Evolutionary conservation across 2,888 invertebrate genomes (phyloP).

Genomic region (Mythimna pallens): DNA sequence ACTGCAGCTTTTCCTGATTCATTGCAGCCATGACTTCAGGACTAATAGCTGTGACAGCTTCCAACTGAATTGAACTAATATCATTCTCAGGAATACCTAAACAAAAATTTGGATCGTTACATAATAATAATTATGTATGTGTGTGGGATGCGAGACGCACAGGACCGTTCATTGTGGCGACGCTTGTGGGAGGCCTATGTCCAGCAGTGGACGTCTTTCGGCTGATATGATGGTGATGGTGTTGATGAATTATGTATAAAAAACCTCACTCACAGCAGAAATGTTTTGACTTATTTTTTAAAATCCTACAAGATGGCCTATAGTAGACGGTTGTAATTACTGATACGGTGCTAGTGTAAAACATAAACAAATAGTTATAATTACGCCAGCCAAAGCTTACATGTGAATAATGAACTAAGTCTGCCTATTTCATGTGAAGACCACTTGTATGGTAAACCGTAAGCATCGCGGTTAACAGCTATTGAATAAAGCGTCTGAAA

Average conservation of each 20-base stretch:
- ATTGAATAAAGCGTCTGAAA: conserved; percentile 83
- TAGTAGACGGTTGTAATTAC: background rate
- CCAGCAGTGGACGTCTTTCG: too few relatives aligned
- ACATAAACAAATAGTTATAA: background rate
- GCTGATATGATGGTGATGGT: too few relatives aligned
- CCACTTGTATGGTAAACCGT: conserved; percentile 84
- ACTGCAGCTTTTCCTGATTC: conserved; percentile 78
- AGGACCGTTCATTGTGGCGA: too few relatives aligned
- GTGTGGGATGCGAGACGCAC: too few relatives aligned
- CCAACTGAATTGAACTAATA: conserved; percentile 82
- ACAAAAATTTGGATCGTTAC: conserved; percentile 9
- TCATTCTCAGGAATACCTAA: conserved; percentile 80
- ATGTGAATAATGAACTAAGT: conserved; percentile 76
- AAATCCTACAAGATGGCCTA: too few relatives aligned
- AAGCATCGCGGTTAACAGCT: conserved; percentile 80
- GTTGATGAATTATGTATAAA: too few relatives aligned
- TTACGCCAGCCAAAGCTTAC: conserved; percentile 69
- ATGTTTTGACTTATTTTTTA: background rate
- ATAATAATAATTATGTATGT: too few relatives aligned
- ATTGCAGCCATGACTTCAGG: conserved; percentile 78
- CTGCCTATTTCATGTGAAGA: conserved; percentile 82
- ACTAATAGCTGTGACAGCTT: conserved; percentile 81
- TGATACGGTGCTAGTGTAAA: background rate
- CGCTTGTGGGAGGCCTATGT: too few relatives aligned
- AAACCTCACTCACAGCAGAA: background rate